Conservation (phyloP, 2,797 vertebrate species). For the Sphenodon punctatus region DNA sequence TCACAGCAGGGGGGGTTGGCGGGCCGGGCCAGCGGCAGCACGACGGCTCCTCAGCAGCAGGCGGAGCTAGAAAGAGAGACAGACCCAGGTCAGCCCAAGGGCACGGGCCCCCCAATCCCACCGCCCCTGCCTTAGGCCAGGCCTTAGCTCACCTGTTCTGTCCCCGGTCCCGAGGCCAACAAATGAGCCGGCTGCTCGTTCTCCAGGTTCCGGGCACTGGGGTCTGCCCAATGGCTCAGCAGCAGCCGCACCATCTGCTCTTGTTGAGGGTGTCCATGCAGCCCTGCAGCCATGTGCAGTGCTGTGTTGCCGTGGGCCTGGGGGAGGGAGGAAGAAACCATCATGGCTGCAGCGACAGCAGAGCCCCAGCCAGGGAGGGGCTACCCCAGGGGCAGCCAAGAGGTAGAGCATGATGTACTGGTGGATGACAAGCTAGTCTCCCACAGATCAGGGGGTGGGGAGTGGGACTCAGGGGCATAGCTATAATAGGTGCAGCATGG, state of each 20-base stretch:
- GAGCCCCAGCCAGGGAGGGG: fast-evolving
- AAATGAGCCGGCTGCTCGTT: conserved; percentile 89
- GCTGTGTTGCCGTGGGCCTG: conserved; percentile 93
- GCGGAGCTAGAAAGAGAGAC: conserved; percentile 52
- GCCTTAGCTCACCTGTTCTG: conserved; percentile 80
- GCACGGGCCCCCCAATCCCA: too few relatives aligned
- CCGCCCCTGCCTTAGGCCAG: background rate
- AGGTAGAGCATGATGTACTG: too few relatives aligned
- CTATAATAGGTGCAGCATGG: too few relatives aligned
- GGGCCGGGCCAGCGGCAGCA: background rate
- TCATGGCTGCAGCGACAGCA: too few relatives aligned
- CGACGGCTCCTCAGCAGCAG: conserved; percentile 69
- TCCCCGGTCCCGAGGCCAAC: conserved; percentile 80
- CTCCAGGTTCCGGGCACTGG: conserved; percentile 89
- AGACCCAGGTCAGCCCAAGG: background rate
- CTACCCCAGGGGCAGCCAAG: too few relatives aligned
- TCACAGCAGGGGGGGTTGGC: too few relatives aligned
- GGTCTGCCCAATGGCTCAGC: conserved; percentile 84
- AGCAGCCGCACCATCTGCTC: conserved; percentile 84
- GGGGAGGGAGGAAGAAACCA: background rate
- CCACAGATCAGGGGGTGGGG: too few relatives aligned
- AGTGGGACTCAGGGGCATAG: too few relatives aligned
- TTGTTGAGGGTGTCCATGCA: conserved; percentile 82
- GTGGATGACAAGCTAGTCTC: too few relatives aligned
- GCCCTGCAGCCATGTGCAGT: conserved; percentile 91